Evolutionary conservation across 2,797 vertebrate genomes (phyloP).

Genomic region (Picus viridis): DNA sequence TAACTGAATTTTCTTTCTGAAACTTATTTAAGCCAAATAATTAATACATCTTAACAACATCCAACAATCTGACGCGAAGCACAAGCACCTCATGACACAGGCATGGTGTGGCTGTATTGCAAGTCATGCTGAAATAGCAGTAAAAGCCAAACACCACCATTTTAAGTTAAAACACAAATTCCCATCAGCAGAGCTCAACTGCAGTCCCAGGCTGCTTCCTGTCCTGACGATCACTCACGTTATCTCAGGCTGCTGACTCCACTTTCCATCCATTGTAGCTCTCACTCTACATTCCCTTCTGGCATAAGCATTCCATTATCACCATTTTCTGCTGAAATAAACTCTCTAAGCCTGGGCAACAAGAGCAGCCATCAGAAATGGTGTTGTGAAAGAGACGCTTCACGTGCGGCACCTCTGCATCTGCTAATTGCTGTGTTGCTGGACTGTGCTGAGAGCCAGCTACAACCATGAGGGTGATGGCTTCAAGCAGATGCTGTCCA

Average conservation of each 20-base stretch:
- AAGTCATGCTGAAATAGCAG: neutral
- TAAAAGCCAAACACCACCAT: neutral
- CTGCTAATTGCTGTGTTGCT: neutral
- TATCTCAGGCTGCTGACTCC: neutral
- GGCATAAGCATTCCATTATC: slow-evolving; percentile 16
- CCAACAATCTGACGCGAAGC: neutral
- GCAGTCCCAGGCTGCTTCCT: neutral
- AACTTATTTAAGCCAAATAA: neutral
- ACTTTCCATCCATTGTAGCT: neutral
- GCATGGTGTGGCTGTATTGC: accelerated
- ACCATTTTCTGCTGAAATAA: slow-evolving; percentile 1
- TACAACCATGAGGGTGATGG: accelerated
- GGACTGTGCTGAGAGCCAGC: neutral
- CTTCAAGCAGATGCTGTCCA: neutral
- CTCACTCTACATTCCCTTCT: neutral
- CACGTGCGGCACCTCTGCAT: neutral
- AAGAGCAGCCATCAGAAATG: neutral
- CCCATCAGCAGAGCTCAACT: neutral
- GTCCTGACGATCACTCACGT: neutral
- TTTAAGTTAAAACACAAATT: neutral
- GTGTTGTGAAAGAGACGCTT: neutral
- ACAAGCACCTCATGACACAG: neutral
- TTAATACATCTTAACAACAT: neutral
- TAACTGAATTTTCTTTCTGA: neutral
- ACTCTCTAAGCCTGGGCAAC: neutral